Percentiles rank a stretch among this genome's conserved stretches.
phyloP scores from a whole-genome alignment of 1,140 invertebrate species.

The Neodiprion pinetum region DNA sequence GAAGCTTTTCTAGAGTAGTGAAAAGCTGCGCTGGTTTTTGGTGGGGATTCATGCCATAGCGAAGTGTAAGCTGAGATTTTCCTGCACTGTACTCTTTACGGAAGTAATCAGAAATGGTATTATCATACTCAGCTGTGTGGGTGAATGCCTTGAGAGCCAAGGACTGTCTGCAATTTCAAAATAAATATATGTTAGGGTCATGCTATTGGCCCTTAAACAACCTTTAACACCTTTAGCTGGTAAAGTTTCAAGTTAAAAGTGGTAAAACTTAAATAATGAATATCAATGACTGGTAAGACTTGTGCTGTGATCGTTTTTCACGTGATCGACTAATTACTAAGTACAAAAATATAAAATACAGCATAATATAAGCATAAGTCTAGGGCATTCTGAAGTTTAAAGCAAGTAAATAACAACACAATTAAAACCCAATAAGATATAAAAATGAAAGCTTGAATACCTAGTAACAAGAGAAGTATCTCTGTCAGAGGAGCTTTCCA shows the following conservation, averaged over 20 bases:
- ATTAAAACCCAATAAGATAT: not conserved
- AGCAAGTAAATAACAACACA: too few species aligned
- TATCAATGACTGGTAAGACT: too few species aligned
- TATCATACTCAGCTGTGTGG: slow-evolving; percentile 94
- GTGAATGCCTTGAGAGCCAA: slow-evolving; percentile 93
- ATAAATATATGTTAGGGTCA: not conserved
- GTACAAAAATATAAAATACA: too few species aligned
- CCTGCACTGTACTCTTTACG: slow-evolving; percentile 85
- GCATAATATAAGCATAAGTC: too few species aligned
- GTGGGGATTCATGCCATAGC: slow-evolving; percentile 99
- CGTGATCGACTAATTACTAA: too few species aligned
- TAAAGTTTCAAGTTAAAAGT: too few species aligned
- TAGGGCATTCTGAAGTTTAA: too few species aligned
- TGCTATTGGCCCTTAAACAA: not conserved
- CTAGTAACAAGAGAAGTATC: slow-evolving; percentile 78
- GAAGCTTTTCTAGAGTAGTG: slow-evolving; percentile 81
- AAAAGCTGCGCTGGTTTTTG: slow-evolving; percentile 96
- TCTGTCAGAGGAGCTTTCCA: slow-evolving; percentile 67
- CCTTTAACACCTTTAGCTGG: too few species aligned
- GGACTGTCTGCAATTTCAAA: slow-evolving; percentile 66
- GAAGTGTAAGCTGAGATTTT: slow-evolving; percentile 80
- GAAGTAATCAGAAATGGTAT: slow-evolving; percentile 95
- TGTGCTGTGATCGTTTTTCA: too few species aligned
- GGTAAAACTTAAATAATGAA: too few species aligned
- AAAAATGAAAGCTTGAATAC: slow-evolving; percentile 51